Conservation (phyloP, 2,113 vertebrate genomes). For the Sciurus niger region DNA sequence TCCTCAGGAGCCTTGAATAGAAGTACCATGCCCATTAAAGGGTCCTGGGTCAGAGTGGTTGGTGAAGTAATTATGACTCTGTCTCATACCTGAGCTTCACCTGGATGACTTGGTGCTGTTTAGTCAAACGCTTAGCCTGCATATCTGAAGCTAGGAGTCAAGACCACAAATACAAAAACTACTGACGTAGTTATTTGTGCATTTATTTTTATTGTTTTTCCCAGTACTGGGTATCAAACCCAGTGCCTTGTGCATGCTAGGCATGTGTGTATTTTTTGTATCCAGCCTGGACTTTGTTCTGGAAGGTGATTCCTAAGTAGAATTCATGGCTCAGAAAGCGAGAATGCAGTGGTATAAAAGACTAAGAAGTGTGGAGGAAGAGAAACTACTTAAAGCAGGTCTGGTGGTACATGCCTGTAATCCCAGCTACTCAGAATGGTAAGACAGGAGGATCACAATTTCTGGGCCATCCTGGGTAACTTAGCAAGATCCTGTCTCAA, state of each 20-base stretch:
- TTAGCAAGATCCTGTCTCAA: no score
- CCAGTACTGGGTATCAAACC: background rate
- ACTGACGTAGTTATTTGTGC: background rate
- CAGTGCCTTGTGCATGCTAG: background rate
- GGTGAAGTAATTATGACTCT: background rate
- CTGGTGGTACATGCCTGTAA: no score
- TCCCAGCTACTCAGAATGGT: no score
- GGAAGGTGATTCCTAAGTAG: background rate
- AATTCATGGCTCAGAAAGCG: background rate
- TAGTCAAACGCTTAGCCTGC: background rate
- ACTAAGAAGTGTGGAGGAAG: background rate
- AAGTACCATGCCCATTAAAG: background rate
- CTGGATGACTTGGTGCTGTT: background rate
- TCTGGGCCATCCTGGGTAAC: no score
- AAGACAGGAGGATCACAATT: no score
- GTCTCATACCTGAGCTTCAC: background rate
- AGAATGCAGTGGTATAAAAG: background rate
- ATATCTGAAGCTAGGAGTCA: background rate
- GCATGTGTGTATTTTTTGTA: background rate
- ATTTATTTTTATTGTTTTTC: slow-evolving; percentile 12
- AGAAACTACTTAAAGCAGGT: background rate
- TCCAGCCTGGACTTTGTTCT: background rate
- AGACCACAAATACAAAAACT: background rate
- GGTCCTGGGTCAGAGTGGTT: background rate
- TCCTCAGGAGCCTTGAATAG: background rate